phyloP scores from a whole-genome alignment of 2,888 invertebrate species.

The Conus canariensis region DNA sequence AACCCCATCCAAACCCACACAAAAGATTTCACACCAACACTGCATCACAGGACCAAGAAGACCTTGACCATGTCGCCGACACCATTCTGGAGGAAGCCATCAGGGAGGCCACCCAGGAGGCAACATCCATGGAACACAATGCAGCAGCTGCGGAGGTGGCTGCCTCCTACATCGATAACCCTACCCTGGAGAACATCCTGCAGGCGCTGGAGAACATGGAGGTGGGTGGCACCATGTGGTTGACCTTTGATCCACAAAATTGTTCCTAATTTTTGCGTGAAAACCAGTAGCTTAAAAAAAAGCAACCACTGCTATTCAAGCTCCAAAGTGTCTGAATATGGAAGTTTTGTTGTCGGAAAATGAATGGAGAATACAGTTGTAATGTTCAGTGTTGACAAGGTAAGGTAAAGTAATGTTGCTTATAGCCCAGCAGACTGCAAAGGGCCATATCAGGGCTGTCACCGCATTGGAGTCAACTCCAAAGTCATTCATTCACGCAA shows the following conservation, averaged over 20 bases:
- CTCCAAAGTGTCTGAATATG: too few species aligned
- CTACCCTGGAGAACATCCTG: slow-evolving; percentile 68
- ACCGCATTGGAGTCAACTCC: too few species aligned
- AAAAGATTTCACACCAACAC: too few species aligned
- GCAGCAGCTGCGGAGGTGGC: slow-evolving; percentile 56
- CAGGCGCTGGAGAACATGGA: slow-evolving; percentile 73
- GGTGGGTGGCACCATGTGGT: slow-evolving; percentile 55
- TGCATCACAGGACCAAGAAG: slow-evolving; percentile 7
- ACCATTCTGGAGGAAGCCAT: slow-evolving; percentile 68
- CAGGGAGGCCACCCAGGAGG: slow-evolving; percentile 65
- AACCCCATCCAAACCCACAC: too few species aligned
- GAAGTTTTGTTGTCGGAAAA: too few species aligned
- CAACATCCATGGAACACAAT: slow-evolving; percentile 60
- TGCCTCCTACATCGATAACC: slow-evolving; percentile 62
- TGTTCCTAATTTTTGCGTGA: not conserved
- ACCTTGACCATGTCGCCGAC: slow-evolving; percentile 60
- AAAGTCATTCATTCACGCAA: too few species aligned
- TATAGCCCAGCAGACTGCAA: too few species aligned
- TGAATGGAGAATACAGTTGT: too few species aligned
- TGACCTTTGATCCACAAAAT: not conserved
- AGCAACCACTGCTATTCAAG: too few species aligned
- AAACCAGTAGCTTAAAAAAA: not conserved
- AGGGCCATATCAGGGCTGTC: too few species aligned
- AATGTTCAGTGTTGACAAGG: too few species aligned
- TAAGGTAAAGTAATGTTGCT: too few species aligned